Conservation (phyloP, 2,888 invertebrate species). For the Tortricodes alternella region DNA sequence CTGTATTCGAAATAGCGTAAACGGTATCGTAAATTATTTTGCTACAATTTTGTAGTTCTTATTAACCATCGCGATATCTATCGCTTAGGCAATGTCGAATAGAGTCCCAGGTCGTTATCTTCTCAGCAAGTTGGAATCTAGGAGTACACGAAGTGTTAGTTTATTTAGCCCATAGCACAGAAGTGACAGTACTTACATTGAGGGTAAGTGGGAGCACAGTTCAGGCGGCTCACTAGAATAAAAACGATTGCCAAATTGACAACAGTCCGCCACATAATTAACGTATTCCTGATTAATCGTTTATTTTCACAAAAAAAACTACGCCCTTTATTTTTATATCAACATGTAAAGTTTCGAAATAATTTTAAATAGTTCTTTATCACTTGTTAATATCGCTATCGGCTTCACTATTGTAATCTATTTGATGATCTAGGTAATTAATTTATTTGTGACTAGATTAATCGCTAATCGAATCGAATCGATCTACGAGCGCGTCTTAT, state of each 20-base stretch:
- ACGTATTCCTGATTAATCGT: background rate
- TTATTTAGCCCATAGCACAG: background rate
- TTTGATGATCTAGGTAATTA: slow-evolving; percentile 17
- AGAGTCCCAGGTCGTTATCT: too few relatives aligned
- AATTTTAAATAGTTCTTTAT: slow-evolving; percentile 17
- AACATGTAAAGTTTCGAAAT: slow-evolving; percentile 1
- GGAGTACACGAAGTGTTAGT: too few relatives aligned
- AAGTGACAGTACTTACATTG: slow-evolving; percentile 48
- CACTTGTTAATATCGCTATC: slow-evolving; percentile 12
- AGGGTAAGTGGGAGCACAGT: slow-evolving; percentile 41
- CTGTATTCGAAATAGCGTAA: too few relatives aligned
- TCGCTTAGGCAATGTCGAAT: too few relatives aligned
- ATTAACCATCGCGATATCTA: too few relatives aligned
- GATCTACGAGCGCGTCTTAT: slow-evolving; percentile 8
- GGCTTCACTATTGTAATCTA: slow-evolving; percentile 10
- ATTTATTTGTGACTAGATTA: slow-evolving; percentile 16
- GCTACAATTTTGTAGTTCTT: too few relatives aligned
- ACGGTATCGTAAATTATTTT: too few relatives aligned
- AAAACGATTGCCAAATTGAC: slow-evolving; percentile 33
- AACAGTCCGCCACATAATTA: slow-evolving; percentile 21
- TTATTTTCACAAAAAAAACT: too few relatives aligned
- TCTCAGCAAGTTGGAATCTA: too few relatives aligned
- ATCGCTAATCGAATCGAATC: background rate
- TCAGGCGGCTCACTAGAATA: slow-evolving; percentile 35
- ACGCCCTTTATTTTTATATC: too few relatives aligned